Base-by-base conservation (phyloP, 1,140 invertebrate genomes). In the Leptopilina clavipes region DNA sequence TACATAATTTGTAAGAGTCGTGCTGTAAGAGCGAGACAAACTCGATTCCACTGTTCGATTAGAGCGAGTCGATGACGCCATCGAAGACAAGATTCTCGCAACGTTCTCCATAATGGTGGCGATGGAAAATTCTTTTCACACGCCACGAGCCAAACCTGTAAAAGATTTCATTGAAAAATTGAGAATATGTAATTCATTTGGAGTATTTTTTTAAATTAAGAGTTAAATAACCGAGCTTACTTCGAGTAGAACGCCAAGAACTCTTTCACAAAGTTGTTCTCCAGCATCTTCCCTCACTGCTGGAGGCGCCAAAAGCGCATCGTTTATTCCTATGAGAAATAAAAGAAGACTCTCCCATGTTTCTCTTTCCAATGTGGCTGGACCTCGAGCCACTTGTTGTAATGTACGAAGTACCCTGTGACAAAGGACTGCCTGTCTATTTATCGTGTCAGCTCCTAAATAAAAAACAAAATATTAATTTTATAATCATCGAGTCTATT, bases 21-120 rank as follows among this genome's bases (percentile, higher is more conserved):
- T 12, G 95, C 94, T 0, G 97, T 98, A 10, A 99, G 92, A 0
- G 95, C 95, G 22, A 98, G 91, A 89, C 97, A 98, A 12, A 98
- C 95, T 71, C 97, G 93, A 89, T 97, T 97, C 98, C 98, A 99
- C 87, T 99, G 97, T 86, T 97, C 95, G 8, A 98, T 94, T 0
- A 99, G 92, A 54, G 96, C 96, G 65, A 96, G 92, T 76, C 98
- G 94, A 91, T 99, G 98, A 12, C 98, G 92, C 97, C 97, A 99
- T 83, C 95, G 95, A 79, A 95, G 92, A 87, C 97, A 98, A 81
- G 97, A 95, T 90, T 98, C 97, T 82, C 97, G 93, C 75, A 99
- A 92, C 3, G 98, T 99, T 89, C 98, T 97, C 98, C 98, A 99
- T 80, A 98, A 91, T 8, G 97, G 96, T 11, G 98, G 97, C 6